Evolutionary conservation across 2,888 invertebrate genomes (phyloP).

Genomic region (Patella pellucida): DNA sequence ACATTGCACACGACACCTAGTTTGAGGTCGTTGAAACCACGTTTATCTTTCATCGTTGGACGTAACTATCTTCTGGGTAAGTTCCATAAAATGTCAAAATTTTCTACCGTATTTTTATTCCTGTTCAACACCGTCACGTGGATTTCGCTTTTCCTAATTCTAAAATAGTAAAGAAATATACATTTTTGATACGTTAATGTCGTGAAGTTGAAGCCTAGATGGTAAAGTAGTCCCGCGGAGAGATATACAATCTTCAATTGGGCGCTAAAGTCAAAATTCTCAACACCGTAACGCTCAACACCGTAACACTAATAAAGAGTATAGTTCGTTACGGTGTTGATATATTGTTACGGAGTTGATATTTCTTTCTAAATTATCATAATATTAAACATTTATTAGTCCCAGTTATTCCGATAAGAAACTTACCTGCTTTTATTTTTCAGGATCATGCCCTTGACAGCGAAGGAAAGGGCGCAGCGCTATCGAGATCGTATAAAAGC

Average conservation of each 20-base stretch:
- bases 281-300: conserved; percentile 2
- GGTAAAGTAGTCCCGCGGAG: neutral
- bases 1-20: too few species aligned
- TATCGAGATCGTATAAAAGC: neutral
- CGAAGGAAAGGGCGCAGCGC: neutral
- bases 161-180: neutral
- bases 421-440: too few species aligned
- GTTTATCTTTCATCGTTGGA: too few species aligned
- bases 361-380: neutral
- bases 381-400: neutral
- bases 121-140: neutral
- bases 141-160: neutral
- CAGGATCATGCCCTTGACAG: neutral
- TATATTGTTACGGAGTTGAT: neutral
- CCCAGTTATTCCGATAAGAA: too few species aligned
- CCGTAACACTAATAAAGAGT: neutral
- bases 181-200: neutral
- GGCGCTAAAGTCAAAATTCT: neutral
- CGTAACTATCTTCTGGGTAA: too few species aligned
- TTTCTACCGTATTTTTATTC: neutral
- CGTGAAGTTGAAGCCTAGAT: neutral
- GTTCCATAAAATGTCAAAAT: too few species aligned
- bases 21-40: too few species aligned
- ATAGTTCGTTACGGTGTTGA: neutral
- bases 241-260: neutral